Evolutionary conservation across 2,113 vertebrate species (phyloP), one percentile per base, ranked within the genome.

Genomic region (Entelurus aequoreus): DNA sequence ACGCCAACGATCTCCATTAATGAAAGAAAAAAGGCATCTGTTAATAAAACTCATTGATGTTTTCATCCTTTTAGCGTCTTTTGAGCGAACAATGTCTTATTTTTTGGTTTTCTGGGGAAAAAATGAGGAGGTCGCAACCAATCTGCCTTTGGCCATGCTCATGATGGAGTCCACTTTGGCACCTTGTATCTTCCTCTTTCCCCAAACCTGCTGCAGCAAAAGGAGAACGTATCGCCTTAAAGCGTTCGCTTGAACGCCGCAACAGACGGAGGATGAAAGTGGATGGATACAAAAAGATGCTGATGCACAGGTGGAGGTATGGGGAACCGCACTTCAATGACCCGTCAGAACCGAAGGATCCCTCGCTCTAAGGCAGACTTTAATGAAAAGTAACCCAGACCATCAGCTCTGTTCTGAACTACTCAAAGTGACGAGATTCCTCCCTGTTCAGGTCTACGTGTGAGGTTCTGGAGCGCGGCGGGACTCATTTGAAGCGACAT

Each of bases 311-410:
- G 63, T 77, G 55, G 75, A 76, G 74, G 52, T 52, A 79, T 64
- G 68, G 52, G 70, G 66, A 72, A 72, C 74, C 82, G 84, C 76
- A 85, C 84, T 88, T 88, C 87, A 86, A 88, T 86, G 84, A 76
- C 55, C 13, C 55, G 9, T 56, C 54, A 42, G 40, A 56, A 42
- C 8, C 37, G 5, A 16, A 37, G 40, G 15, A n/a, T 14, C 13
- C 12, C n/a, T 7, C 58, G 59, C 35, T 35, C 12, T 37, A 13
- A 36, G 54, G 36, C 10, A 10, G 36, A 56, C 54, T 55, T 8
- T 40, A 40, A 55, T 8, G 14, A n/a, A 38, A n/a, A 40, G 8
- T 42, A 8, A 42, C 40, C 40, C 40, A 42, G 42, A 46, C 42
- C 42, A 11, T 46, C 42, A 46, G 2, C 28, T 28, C 28, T 28